Evolutionary conservation across 2,888 invertebrate species (phyloP).

Genomic region (Scelioninae gen. 1): DNA sequence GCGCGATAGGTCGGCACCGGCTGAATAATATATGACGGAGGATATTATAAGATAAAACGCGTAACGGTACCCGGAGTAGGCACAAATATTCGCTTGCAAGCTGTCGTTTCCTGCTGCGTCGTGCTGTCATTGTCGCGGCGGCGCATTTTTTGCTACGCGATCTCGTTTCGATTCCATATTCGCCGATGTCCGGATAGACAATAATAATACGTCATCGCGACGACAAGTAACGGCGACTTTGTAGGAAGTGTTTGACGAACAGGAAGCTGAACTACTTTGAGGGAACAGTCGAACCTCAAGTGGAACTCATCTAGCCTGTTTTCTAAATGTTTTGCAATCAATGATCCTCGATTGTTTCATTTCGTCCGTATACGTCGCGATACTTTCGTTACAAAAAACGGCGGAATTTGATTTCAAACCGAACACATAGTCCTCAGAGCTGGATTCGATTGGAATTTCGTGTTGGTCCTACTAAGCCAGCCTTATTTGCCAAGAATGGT

Average conservation of each 20-base stretch:
- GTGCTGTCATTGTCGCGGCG: constrained; percentile 70
- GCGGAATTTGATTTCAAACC: constrained; percentile 42
- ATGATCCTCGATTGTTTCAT: constrained; percentile 13
- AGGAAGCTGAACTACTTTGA: constrained; percentile 60
- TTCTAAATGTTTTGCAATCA: neutral
- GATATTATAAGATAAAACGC: constrained; percentile 68
- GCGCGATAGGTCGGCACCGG: constrained; percentile 72
- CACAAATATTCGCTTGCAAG: constrained; percentile 83
- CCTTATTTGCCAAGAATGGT: constrained; percentile 31
- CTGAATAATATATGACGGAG: constrained; percentile 76
- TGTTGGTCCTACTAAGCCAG: constrained; percentile 17
- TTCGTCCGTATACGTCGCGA: constrained; percentile 22
- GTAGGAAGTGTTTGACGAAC: constrained; percentile 56
- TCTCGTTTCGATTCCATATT: constrained; percentile 59
- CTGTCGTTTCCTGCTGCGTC: constrained; percentile 76
- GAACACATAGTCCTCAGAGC: neutral
- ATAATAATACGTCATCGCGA: constrained; percentile 56
- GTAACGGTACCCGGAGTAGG: constrained; percentile 82
- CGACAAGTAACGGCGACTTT: constrained; percentile 54
- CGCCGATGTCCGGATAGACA: constrained; percentile 39
- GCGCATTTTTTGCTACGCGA: constrained; percentile 49
- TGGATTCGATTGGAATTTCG: constrained; percentile 10
- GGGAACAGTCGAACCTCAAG: constrained; percentile 23
- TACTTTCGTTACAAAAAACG: constrained; percentile 55
- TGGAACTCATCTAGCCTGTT: constrained; percentile 25